Percentiles rank a stretch among this genome's conserved stretches.
phyloP scores from a whole-genome alignment of 2,888 invertebrate species.

The Aleiodes testaceus region DNA sequence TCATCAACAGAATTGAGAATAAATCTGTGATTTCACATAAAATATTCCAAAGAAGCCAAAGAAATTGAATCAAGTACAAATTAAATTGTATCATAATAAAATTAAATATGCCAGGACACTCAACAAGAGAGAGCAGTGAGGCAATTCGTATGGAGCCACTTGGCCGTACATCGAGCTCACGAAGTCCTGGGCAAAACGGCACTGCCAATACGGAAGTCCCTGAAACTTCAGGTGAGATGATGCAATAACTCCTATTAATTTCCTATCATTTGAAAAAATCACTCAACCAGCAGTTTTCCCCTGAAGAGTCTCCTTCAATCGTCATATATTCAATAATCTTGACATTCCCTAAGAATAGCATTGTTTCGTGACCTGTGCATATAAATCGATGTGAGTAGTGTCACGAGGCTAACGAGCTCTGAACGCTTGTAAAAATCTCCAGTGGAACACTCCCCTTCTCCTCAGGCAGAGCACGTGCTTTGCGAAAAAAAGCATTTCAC shows the following conservation, averaged over 20 bases:
- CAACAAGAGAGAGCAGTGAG: constrained; percentile 66
- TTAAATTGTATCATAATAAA: constrained; percentile 27
- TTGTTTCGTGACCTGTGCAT: constrained; percentile 25
- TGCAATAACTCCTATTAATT: not conserved
- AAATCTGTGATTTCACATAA: not conserved
- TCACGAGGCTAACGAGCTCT: constrained; percentile 19
- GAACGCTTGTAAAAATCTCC: not conserved
- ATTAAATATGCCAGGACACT: constrained; percentile 46
- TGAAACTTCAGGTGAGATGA: constrained; percentile 59
- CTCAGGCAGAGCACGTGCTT: constrained; percentile 9
- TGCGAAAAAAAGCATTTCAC: not conserved
- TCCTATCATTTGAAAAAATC: too few relatives aligned
- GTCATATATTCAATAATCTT: not conserved
- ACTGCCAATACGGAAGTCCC: constrained; percentile 67
- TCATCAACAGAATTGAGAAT: not conserved
- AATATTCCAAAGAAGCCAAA: not conserved
- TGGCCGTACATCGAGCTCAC: constrained; percentile 65
- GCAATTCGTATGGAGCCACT: constrained; percentile 70
- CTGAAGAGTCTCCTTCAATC: not conserved
- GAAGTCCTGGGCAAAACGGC: constrained; percentile 68
- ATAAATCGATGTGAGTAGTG: constrained; percentile 13
- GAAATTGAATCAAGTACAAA: not conserved
- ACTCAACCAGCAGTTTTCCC: too few relatives aligned
- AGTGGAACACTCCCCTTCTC: not conserved
- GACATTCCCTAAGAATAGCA: not conserved